phyloP scores from a whole-genome alignment of 1,140 invertebrate genomes.

The Harpegnathos saltator region DNA sequence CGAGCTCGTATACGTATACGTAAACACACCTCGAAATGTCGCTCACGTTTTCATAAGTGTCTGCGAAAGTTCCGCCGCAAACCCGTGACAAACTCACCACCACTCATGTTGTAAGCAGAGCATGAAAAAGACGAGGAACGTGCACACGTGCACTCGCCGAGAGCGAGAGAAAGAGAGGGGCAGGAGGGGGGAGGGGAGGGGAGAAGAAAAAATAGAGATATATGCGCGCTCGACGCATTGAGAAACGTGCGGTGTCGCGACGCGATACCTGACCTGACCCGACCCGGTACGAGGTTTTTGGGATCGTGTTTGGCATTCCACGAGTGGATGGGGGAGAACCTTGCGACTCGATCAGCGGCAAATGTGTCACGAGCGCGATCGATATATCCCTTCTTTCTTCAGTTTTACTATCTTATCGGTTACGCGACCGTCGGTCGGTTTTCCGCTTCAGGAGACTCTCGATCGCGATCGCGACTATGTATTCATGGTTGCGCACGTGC shows the following conservation, averaged over 20 bases:
- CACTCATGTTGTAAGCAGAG: constrained; percentile 74
- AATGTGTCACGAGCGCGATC: constrained; percentile 38
- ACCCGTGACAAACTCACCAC: constrained; percentile 62
- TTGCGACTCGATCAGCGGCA: constrained; percentile 31
- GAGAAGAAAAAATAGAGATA: not conserved
- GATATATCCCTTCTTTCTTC: not conserved
- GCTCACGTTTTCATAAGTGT: constrained; percentile 54
- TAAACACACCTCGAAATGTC: constrained; percentile 56
- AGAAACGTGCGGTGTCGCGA: constrained; percentile 11
- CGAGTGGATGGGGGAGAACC: constrained; percentile 23
- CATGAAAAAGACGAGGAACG: constrained; percentile 76
- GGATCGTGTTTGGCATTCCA: constrained; percentile 46
- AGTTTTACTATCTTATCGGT: constrained; percentile 55
- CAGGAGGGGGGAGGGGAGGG: not conserved
- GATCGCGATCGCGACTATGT: not conserved
- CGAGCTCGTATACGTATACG: constrained; percentile 26
- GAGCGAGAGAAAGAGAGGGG: constrained; percentile 32
- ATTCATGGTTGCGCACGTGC: not conserved
- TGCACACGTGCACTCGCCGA: constrained; percentile 60
- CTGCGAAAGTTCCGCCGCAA: constrained; percentile 48
- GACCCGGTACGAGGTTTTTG: constrained; percentile 42
- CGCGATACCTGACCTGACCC: constrained; percentile 18
- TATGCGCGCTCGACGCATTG: not conserved
- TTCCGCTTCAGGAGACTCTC: constrained; percentile 12
- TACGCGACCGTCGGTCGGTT: constrained; percentile 41